phyloP scores from a whole-genome alignment of 2,797 vertebrate genomes.

The Sebastes itinus region DNA sequence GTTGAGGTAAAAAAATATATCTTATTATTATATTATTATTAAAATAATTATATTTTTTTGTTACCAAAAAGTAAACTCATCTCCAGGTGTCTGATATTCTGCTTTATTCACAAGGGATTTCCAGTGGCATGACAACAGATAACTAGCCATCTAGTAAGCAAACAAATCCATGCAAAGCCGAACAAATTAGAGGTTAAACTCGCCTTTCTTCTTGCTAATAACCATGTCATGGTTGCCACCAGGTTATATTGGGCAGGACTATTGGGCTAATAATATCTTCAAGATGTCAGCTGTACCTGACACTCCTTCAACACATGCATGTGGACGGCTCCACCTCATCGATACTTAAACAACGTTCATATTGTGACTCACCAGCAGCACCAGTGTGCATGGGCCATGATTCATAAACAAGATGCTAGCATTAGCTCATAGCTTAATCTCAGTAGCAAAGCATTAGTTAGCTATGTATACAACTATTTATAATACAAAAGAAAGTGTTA shows the following conservation, averaged over 20 bases:
- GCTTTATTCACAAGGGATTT: neutral
- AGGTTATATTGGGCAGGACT: neutral
- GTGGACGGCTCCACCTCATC: neutral
- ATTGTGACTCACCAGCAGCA: constrained; percentile 9
- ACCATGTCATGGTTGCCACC: neutral
- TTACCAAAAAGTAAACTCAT: neutral
- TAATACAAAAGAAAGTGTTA: neutral
- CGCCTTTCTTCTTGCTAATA: neutral
- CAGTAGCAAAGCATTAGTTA: neutral
- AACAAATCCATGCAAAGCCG: neutral
- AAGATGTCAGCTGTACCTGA: constrained; percentile 11
- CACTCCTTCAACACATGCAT: constrained; percentile 25
- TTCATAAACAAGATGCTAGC: constrained; percentile 25
- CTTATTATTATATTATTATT: neutral
- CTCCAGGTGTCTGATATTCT: neutral
- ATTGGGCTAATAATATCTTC: neutral
- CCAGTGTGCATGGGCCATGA: neutral
- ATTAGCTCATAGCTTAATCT: constrained; percentile 3
- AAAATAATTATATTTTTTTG: neutral
- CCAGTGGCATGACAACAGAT: neutral
- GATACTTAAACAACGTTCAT: neutral
- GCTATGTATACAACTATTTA: neutral
- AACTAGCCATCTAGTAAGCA: neutral
- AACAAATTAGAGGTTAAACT: neutral
- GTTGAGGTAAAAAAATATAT: too few species aligned